Conservation (phyloP, 2,113 vertebrate genomes). For the Capra hircus region DNA sequence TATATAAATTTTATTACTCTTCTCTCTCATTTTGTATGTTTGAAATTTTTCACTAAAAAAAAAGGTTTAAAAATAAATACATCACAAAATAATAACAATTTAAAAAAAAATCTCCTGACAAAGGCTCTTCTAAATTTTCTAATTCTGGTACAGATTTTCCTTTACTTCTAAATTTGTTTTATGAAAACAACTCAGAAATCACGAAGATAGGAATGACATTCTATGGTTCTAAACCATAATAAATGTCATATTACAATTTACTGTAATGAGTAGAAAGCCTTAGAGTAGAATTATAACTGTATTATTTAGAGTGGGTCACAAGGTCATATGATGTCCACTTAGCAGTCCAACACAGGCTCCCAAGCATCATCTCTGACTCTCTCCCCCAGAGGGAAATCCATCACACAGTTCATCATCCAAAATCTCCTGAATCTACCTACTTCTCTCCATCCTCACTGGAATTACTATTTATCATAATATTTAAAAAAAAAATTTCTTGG, state of each 20-base stretch:
- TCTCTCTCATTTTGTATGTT: neutral
- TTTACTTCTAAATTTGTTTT: constrained; percentile 14
- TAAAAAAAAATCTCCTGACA: neutral
- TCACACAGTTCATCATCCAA: neutral
- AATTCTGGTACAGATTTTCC: neutral
- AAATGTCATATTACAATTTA: neutral
- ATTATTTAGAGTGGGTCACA: neutral
- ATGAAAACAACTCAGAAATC: neutral
- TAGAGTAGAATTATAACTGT: neutral
- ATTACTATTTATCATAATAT: neutral
- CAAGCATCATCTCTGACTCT: neutral
- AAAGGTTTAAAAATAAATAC: neutral
- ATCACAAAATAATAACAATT: neutral
- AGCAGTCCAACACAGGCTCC: neutral
- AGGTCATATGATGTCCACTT: neutral
- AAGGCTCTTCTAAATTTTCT: neutral
- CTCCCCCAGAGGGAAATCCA: too few species aligned
- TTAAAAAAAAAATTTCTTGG: neutral
- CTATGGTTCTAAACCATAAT: neutral
- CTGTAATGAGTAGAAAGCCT: neutral
- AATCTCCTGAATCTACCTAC: neutral
- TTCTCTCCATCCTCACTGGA: neutral
- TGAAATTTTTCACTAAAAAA: neutral
- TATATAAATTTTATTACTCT: neutral
- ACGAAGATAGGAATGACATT: neutral